Evolutionary conservation across 2,797 vertebrate species (phyloP), one percentile per base, ranked within the genome.

Genomic region (Acipenser transmontanus): DNA sequence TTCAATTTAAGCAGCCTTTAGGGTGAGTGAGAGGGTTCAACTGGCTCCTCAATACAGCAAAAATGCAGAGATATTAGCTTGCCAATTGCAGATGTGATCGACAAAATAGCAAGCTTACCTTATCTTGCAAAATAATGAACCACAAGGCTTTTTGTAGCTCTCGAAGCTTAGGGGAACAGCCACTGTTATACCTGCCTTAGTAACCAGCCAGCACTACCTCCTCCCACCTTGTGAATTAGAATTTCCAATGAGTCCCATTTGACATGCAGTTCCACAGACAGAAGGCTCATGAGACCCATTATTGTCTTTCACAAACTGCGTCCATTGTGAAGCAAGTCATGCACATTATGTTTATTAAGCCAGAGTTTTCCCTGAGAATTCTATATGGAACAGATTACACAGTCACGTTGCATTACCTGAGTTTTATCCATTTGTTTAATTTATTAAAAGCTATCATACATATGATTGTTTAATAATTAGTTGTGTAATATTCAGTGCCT

Each of bases 211-310:
- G 64, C 68, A 73, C 72, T 65, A 63, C 69, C 80, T 74, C 74
- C 78, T 71, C 72, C 76, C 75, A 79, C 76, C 73, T 80, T 78
- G 70, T 65, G 67, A 77, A 70, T 69, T 54, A 77, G 74, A 65
- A 73, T 78, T 76, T 69, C 74, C 72, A 72, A 77, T 71, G 69
- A 80, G 75, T 79, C 73, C 75, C 71, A 79, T 82, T 79, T 73
- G 75, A 72, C 79, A 81, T 6, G 79, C 74, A 73, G 73, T 73
- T 57, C 77, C 68, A 68, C 59, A 2, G 14, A 76, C 67, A 63
- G 72, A 80, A 66, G 77, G 72, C 80, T 80, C 80, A 75, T 75
- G 74, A 82, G 80, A 81, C 76, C 73, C 69, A 73, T 82, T 81
- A 82, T 75, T 69, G 74, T 74, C 68, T 81, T 71, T 72, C 63